Evolutionary conservation across 2,888 invertebrate species (phyloP).

Genomic region (Agapetus fuscipes): DNA sequence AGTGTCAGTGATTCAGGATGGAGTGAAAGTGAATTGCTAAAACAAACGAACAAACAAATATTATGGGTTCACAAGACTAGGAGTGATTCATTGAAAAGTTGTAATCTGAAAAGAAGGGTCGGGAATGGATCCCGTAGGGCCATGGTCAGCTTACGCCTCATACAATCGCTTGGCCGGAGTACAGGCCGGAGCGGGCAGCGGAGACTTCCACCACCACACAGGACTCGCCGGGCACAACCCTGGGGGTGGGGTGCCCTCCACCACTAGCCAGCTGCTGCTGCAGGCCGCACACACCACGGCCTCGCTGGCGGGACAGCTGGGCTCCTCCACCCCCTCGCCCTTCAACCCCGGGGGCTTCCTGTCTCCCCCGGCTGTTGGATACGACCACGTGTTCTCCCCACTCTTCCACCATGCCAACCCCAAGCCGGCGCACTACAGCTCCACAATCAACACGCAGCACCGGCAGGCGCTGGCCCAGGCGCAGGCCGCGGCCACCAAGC

Average conservation of each 20-base stretch:
- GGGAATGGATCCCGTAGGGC: conserved; percentile 84
- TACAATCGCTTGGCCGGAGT: conserved; percentile 73
- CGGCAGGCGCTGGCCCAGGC: conserved; percentile 51
- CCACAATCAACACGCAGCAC: conserved; percentile 55
- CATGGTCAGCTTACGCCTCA: conserved; percentile 75
- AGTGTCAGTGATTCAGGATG: too few species aligned
- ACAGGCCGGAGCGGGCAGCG: conserved; percentile 56
- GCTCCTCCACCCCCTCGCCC: conserved; percentile 52
- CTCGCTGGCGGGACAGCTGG: conserved; percentile 52
- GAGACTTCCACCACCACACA: conserved; percentile 58
- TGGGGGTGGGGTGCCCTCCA: conserved; percentile 48
- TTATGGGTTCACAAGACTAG: too few species aligned
- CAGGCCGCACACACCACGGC: conserved; percentile 54
- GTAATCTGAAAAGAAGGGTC: too few species aligned
- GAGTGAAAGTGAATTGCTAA: too few species aligned
- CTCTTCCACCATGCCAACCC: conserved; percentile 71
- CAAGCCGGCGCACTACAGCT: conserved; percentile 64
- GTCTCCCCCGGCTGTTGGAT: conserved; percentile 65
- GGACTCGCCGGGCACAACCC: conserved; percentile 39
- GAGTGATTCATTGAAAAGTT: too few species aligned
- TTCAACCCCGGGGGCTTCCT: conserved; percentile 65
- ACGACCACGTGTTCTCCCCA: conserved; percentile 75
- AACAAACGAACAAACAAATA: too few species aligned
- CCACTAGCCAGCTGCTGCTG: conserved; percentile 56
- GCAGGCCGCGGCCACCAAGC: conserved; percentile 36